Percentiles rank a stretch among this genome's conserved stretches.
Conservation (phyloP, 1,140 invertebrate species). For the Olivierus martensii region DNA sequence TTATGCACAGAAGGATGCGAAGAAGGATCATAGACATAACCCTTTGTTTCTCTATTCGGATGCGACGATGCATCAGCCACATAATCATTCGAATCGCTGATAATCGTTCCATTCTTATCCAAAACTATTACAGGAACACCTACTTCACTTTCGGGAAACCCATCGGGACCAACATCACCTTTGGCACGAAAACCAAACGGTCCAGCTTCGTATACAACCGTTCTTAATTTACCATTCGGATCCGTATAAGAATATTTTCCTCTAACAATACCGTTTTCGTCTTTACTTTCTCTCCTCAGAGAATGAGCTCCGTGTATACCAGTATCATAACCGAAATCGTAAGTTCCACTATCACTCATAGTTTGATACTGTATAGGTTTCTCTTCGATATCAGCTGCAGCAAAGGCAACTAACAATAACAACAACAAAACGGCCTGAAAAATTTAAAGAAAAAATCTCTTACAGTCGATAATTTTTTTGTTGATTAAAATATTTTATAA, state of each 20-base stretch:
- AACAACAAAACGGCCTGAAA: too few species aligned
- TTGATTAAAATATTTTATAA: too few species aligned
- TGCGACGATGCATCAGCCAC: not conserved
- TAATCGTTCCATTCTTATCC: not conserved
- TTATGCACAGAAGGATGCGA: too few species aligned
- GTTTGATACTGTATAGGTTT: constrained; percentile 15
- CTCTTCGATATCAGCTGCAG: too few species aligned
- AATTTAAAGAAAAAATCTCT: too few species aligned
- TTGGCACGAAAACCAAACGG: constrained; percentile 27
- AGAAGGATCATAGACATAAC: not conserved
- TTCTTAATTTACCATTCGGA: constrained; percentile 69
- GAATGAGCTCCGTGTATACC: constrained; percentile 50
- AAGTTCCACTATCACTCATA: constrained; percentile 46
- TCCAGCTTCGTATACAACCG: constrained; percentile 82
- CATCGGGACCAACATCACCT: constrained; percentile 13
- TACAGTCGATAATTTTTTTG: too few species aligned
- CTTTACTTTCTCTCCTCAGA: constrained; percentile 73
- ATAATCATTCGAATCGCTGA: not conserved
- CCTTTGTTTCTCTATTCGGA: not conserved
- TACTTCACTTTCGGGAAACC: constrained; percentile 1
- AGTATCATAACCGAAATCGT: constrained; percentile 76
- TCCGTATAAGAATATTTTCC: constrained; percentile 73
- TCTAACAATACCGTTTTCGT: constrained; percentile 68
- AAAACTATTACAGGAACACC: not conserved
- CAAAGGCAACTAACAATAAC: too few species aligned